Evolutionary conservation across 2,797 vertebrate species (phyloP), one percentile per base, ranked within the genome.

Genomic region (Crypturellus tataupa): DNA sequence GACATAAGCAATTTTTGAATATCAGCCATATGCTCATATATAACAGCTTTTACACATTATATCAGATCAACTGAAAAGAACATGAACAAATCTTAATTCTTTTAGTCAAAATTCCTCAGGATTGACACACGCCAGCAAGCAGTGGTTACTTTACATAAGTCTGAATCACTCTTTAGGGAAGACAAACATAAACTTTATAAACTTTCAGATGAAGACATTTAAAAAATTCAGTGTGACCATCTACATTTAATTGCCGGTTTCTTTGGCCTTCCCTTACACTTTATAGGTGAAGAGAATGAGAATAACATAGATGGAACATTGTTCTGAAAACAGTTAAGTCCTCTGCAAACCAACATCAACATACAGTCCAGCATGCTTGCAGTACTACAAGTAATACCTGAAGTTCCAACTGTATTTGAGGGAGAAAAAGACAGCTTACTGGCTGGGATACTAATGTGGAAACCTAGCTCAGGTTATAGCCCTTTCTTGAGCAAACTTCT

Each of bases 381-480:
- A 47, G 35, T 37, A 40, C 13, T 59, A 79, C 19, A 70, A 64
- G 64, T 59, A 29, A n/a, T 35, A 75, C 5, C 29, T 58, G 39
- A 70, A 39, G 19, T 39, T 71, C 76, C 18, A 12, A 8, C 17
- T 60, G 76, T 12, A 49, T 67, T 59, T 47, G 49, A 69, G 35
- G 9, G 76, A 71, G 35, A 35, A 76, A 35, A 76, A 58, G n/a
- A 46, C 16, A 25, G 14, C 53, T 44, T 15, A 37, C 4, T n/a
- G 47, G 40, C 24, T 62, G 10, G 8, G 7, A 64, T 5, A 27
- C 1, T 3, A 55, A 70, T 0, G 0, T 5, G 6, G 35, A 44
- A 63, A 19, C 19, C 27, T 25, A 62, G 17, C 51, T 67, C 42
- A 62, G 60, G 24, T n/a, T 56, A 24, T 4, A 8, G 21, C 16